Evolutionary conservation across 2,888 invertebrate genomes (phyloP).

Genomic region (Myopa tessellatipennis): DNA sequence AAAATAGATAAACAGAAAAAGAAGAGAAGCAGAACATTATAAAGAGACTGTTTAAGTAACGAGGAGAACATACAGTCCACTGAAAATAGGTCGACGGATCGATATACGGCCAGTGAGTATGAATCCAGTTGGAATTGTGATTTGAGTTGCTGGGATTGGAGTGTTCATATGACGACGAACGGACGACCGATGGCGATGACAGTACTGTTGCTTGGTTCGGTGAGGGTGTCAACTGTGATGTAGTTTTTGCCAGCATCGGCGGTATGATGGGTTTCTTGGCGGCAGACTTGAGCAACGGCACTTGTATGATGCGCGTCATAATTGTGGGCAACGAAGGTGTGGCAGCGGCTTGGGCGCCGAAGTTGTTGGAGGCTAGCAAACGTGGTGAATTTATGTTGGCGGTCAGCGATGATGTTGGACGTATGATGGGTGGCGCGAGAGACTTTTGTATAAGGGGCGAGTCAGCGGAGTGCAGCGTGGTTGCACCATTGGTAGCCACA

Average conservation of each 20-base stretch:
- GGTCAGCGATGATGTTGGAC: constrained; percentile 41
- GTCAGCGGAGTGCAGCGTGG: constrained; percentile 42
- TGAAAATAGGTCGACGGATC: constrained; percentile 76
- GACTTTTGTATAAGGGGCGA: constrained; percentile 29
- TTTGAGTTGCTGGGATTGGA: constrained; percentile 28
- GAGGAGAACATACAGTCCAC: constrained; percentile 72
- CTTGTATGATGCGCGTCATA: constrained; percentile 64
- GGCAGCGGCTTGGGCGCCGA: constrained; percentile 34
- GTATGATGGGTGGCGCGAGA: constrained; percentile 42
- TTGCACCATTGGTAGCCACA: constrained; percentile 49
- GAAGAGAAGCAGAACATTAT: constrained; percentile 27
- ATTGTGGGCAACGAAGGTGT: constrained; percentile 51
- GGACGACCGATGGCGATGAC: not conserved
- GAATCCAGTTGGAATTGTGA: constrained; percentile 70
- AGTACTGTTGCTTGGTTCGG: constrained; percentile 52
- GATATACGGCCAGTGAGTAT: constrained; percentile 75
- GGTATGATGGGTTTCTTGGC: constrained; percentile 72
- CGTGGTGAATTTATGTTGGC: constrained; percentile 45
- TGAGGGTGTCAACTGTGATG: constrained; percentile 45
- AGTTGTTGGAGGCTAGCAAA: constrained; percentile 41
- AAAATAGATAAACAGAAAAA: constrained; percentile 19
- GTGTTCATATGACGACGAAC: not conserved
- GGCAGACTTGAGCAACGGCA: constrained; percentile 65
- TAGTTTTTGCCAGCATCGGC: constrained; percentile 63
- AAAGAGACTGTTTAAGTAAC: not conserved